These are phyloP conservation scores for Dicranocentrus wangi DNA, from an alignment of 2,888 invertebrate genomes.

Conservation along the genomic window DNA sequence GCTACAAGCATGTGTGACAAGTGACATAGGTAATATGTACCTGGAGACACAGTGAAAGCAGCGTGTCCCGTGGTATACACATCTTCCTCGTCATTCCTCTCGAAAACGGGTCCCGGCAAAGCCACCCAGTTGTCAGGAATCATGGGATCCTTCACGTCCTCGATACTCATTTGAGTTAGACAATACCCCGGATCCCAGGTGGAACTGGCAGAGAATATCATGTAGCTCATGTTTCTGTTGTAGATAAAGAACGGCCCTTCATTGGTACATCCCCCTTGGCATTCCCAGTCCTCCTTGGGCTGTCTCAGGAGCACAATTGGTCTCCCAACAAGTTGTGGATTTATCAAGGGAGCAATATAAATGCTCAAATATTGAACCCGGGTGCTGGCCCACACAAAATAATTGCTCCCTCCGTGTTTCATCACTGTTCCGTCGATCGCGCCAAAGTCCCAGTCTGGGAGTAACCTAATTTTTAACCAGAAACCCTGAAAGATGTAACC, in stretches of 20 bases:
- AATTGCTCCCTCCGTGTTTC: constrained; percentile 46
- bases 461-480: constrained; percentile 37
- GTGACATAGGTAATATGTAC: constrained; percentile 12
- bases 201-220: constrained; percentile 60
- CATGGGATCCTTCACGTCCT: constrained; percentile 52
- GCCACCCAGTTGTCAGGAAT: constrained; percentile 48
- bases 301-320: constrained; percentile 32
- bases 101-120: constrained; percentile 45
- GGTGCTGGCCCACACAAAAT: constrained; percentile 49
- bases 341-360: constrained; percentile 55
- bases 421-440: constrained; percentile 65
- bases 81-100: constrained; percentile 63
- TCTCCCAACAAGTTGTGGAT: constrained; percentile 12
- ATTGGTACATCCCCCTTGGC: constrained; percentile 43
- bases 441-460: constrained; percentile 57
- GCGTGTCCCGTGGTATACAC: constrained; percentile 65
- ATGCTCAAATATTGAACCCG: constrained; percentile 14
- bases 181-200: constrained; percentile 61
- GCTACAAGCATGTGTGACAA: background rate
- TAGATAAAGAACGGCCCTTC: constrained; percentile 65
- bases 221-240: constrained; percentile 54
- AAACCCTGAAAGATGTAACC: background rate
- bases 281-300: constrained; percentile 55
- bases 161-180: constrained; percentile 60
- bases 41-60: constrained; percentile 53